These are phyloP conservation scores for Venturia canescens DNA, from an alignment of 1,140 invertebrate genomes.

Conservation along the genomic window DNA sequence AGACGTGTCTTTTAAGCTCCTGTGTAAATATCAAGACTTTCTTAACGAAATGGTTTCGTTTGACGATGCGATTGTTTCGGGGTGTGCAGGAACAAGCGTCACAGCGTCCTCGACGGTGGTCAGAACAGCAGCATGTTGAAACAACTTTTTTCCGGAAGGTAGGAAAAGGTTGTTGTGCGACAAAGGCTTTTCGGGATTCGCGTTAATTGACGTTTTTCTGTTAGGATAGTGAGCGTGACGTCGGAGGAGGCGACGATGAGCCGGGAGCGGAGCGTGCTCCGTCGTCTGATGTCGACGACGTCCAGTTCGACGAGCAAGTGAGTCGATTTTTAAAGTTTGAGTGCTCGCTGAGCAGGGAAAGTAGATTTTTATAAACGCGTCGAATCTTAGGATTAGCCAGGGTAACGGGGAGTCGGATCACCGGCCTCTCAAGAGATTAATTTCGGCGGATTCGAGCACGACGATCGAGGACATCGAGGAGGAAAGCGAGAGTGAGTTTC, in stretches of 20 bases:
- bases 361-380: not conserved
- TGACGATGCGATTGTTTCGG: too few species aligned
- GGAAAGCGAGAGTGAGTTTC: slow-evolving; percentile 70
- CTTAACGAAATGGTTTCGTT: too few species aligned
- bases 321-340: not conserved
- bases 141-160: slow-evolving; percentile 63
- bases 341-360: slow-evolving; percentile 32
- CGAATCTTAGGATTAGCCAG: slow-evolving; percentile 25
- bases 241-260: slow-evolving; percentile 52
- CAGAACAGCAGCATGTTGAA: slow-evolving; percentile 58
- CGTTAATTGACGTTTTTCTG: not conserved
- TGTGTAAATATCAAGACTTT: too few species aligned
- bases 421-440: slow-evolving; percentile 62
- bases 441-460: slow-evolving; percentile 71
- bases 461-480: slow-evolving; percentile 74
- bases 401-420: slow-evolving; percentile 52
- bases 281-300: slow-evolving; percentile 52
- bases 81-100: slow-evolving; percentile 59
- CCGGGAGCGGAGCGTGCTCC: slow-evolving; percentile 52
- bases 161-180: too few species aligned
- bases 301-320: slow-evolving; percentile 49
- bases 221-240: slow-evolving; percentile 45
- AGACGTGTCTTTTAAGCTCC: too few species aligned
- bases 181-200: too few species aligned
- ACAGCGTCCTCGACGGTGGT: slow-evolving; percentile 60